These are phyloP conservation scores for Drosophila cardini DNA, from an alignment of 1,140 invertebrate species.

Conservation along the genomic window DNA sequence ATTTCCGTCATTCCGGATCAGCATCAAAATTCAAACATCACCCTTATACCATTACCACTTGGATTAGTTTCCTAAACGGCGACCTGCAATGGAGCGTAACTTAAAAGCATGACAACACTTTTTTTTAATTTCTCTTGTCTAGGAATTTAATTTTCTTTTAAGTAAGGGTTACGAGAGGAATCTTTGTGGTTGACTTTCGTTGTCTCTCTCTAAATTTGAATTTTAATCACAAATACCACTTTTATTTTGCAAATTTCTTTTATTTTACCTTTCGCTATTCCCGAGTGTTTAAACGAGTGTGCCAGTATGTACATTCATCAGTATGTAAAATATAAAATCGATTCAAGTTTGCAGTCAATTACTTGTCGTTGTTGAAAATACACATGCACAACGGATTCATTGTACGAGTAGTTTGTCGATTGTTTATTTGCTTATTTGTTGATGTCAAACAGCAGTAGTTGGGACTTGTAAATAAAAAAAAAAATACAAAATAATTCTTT, in stretches of 20 bases:
- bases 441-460: not conserved
- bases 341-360: slow-evolving; percentile 77
- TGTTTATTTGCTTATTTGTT: slow-evolving; percentile 4
- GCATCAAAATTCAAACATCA: not conserved
- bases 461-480: not conserved
- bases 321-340: slow-evolving; percentile 62
- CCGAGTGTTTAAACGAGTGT: not conserved
- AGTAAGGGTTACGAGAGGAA: not conserved
- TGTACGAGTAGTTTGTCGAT: slow-evolving; percentile 17
- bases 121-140: slow-evolving; percentile 17
- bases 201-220: not conserved
- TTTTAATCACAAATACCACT: slow-evolving; percentile 21
- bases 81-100: not conserved
- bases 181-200: slow-evolving; percentile 1
- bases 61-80: not conserved
- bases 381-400: slow-evolving; percentile 39
- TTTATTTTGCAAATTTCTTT: slow-evolving; percentile 6
- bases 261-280: slow-evolving; percentile 9
- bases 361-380: slow-evolving; percentile 47
- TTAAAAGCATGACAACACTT: slow-evolving; percentile 1
- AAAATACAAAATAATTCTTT: not conserved
- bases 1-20: not conserved
- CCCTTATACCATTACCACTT: not conserved
- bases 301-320: slow-evolving; percentile 3
- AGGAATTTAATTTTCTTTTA: not conserved